Percentiles rank a stretch among this genome's conserved stretches.
phyloP scores from a whole-genome alignment of 2,797 vertebrate genomes.

The Manis pentadactyla region DNA sequence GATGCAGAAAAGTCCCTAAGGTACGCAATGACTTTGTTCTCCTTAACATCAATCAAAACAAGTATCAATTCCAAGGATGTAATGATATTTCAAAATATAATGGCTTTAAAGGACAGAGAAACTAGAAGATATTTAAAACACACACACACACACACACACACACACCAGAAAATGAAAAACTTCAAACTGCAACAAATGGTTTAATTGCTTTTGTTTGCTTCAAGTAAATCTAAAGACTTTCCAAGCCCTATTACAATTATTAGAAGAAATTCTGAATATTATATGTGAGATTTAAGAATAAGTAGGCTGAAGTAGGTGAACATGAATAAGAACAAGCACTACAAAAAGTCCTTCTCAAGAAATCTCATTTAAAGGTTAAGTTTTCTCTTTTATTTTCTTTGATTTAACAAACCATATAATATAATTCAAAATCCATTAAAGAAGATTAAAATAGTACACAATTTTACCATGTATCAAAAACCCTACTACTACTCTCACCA shows the following conservation, averaged over 20 bases:
- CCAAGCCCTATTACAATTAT: not conserved
- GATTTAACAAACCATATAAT: not conserved
- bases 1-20: not conserved
- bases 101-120: not conserved
- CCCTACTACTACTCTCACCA: not conserved
- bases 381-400: constrained; percentile 21
- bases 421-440: constrained; percentile 10
- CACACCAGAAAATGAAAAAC: not conserved
- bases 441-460: not conserved
- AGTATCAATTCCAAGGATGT: not conserved
- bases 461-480: not conserved
- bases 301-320: not conserved
- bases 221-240: not conserved
- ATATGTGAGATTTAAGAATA: not conserved
- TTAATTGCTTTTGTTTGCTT: not conserved
- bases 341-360: not conserved
- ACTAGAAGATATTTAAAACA: not conserved
- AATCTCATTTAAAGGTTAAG: constrained; percentile 3
- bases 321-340: not conserved
- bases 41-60: not conserved
- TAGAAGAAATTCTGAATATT: not conserved
- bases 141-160: not conserved
- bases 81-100: constrained; percentile 5
- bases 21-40: not conserved
- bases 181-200: not conserved